Evolutionary conservation across 2,113 vertebrate species (phyloP).

Genomic region (Forbesichthys agassizii): DNA sequence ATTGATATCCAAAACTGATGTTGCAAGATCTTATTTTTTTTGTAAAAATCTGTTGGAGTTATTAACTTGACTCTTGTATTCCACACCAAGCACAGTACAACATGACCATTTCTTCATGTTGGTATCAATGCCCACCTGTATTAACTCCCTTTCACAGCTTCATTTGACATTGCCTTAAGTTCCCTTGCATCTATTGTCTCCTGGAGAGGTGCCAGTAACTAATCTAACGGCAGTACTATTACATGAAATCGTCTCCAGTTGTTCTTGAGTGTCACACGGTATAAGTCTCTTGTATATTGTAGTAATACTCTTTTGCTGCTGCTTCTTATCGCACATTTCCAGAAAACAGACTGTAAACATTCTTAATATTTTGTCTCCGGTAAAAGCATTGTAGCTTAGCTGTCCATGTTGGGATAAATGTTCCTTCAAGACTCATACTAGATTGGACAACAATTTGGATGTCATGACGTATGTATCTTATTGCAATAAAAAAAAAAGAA

Average conservation of each 20-base stretch:
- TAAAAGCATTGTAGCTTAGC: conserved; percentile 50
- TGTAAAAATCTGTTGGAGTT: neutral
- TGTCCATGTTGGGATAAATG: conserved; percentile 68
- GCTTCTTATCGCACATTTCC: conserved; percentile 65
- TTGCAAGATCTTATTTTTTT: neutral
- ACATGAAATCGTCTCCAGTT: conserved; percentile 40
- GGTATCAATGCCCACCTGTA: neutral
- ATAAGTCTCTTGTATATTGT: conserved; percentile 70
- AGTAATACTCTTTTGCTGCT: conserved; percentile 70
- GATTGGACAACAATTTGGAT: conserved; percentile 78
- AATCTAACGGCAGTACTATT: conserved; percentile 47
- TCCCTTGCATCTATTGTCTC: conserved; percentile 4
- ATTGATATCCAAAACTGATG: neutral
- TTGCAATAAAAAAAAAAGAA: conserved; percentile 82
- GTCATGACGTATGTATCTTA: conserved; percentile 80
- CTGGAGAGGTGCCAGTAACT: conserved; percentile 44
- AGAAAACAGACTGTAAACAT: conserved; percentile 47
- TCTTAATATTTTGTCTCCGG: conserved; percentile 56
- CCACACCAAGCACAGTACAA: conserved; percentile 38
- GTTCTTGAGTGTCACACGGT: conserved; percentile 71
- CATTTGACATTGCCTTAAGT: neutral
- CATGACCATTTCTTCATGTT: conserved; percentile 3
- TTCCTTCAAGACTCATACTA: conserved; percentile 67
- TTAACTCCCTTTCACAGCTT: neutral
- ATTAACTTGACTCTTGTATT: conserved; percentile 16